phyloP scores from a whole-genome alignment of 2,113 vertebrate species.

The Vicugna pacos region DNA sequence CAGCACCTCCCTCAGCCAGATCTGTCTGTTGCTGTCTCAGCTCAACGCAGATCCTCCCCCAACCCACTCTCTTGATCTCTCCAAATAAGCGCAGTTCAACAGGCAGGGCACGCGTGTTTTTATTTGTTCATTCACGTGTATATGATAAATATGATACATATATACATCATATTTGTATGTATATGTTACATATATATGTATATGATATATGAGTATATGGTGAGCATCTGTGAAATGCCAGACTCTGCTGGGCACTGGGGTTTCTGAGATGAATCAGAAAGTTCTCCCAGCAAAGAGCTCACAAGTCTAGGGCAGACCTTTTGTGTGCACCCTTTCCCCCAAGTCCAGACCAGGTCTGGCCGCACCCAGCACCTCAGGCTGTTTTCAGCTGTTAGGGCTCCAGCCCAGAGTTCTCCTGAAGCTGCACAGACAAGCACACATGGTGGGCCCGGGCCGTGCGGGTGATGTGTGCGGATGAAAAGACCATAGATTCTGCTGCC shows the following conservation, averaged over 20 bases:
- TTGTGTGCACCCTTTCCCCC: not conserved
- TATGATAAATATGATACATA: too few species aligned
- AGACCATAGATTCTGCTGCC: not conserved
- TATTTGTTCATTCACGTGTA: not conserved
- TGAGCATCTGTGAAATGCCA: not conserved
- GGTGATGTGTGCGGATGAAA: not conserved
- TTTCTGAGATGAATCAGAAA: not conserved
- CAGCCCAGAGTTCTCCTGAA: not conserved
- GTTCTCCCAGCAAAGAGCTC: not conserved
- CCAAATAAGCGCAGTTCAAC: not conserved
- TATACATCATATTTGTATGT: too few species aligned
- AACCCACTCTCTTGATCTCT: not conserved
- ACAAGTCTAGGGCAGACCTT: rapidly evolving
- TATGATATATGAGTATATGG: too few species aligned
- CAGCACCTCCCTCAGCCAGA: not conserved
- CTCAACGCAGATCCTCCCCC: not conserved
- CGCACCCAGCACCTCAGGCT: not conserved
- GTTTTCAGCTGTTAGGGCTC: not conserved
- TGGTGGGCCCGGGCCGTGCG: too few species aligned
- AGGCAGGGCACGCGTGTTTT: not conserved
- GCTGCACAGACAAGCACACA: too few species aligned
- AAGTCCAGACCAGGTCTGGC: not conserved
- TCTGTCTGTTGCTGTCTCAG: not conserved
- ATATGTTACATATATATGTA: too few species aligned
- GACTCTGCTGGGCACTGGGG: not conserved